Conservation (phyloP, 64 coral and sea anemone species). For the Hydrozoanthus tunicans region DNA sequence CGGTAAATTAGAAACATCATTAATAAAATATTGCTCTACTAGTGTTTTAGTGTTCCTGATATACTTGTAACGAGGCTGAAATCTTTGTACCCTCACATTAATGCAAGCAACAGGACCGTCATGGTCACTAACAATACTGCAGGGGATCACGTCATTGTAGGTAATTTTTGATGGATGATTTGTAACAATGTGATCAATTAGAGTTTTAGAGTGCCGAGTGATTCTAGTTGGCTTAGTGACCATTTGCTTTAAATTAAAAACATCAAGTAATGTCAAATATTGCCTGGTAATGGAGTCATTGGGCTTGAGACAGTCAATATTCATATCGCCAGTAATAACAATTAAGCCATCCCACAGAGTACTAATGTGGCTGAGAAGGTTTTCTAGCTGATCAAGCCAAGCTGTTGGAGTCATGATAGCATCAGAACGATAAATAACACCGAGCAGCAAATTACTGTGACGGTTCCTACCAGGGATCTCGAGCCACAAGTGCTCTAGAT, state of each 20-base stretch:
- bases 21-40: conserved; percentile 14
- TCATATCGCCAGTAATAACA: not conserved
- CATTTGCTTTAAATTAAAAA: conserved; percentile 50
- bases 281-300: not conserved
- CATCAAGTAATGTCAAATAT: conserved; percentile 30
- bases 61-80: conserved; percentile 34
- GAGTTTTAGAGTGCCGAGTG: conserved; percentile 13
- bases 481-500: not conserved
- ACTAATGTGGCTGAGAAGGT: not conserved
- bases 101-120: conserved; percentile 32
- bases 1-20: conserved; percentile 44
- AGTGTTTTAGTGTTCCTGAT: conserved; percentile 37
- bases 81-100: conserved; percentile 12
- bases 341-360: not conserved
- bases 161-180: conserved; percentile 18
- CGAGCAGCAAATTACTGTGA: not conserved
- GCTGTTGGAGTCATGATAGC: too few relatives aligned
- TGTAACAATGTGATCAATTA: conserved; percentile 52
- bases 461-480: conserved; percentile 18
- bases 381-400: too few relatives aligned
- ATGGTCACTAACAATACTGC: conserved; percentile 46
- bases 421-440: too few relatives aligned
- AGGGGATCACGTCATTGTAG: conserved; percentile 29
- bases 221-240: conserved; percentile 44
- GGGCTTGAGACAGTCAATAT: not conserved